Base-by-base conservation (phyloP, 2,797 vertebrate genomes). In the Protosalanx chinensis region DNA sequence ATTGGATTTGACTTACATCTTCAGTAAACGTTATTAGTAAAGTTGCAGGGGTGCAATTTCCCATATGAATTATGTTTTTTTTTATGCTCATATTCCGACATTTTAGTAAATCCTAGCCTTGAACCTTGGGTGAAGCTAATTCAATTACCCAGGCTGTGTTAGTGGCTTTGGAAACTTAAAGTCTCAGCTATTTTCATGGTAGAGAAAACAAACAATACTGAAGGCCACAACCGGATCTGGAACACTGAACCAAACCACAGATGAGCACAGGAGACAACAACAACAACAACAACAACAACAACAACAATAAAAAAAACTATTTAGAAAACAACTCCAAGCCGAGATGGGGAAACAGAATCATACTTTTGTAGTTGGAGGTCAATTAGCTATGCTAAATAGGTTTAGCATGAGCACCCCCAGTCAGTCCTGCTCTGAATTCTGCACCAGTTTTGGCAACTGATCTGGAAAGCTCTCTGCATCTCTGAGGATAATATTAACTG, bases 381-480 rank as follows among this genome's bases (percentile, higher is more conserved):
- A 88, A 88, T 88, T 90, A 88, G 76, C 70, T 84, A 87, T 78
- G 82, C 74, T 81, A 88, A 91, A 84, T 37, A 88, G 86, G 73
- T 76, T 68, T 81, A 78, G 79, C 82, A 84, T 75, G 68, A 81
- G 74, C 59, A 80, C 80, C 78, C 71, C 56, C 37, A 7, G 8
- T 12, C 51, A 37, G 79, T 72, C 67, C 87, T 86, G 77, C 86
- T 90, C 86, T 88, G 81, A 90, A 90, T 91, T 89, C 90, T 41
- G 67, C 64, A 10, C 75, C 82, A 71, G 69, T 77, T 76, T 72
- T 18, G 0, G 18, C n/a, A 56, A 4, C 83, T 85, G 82, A 88
- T 86, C 79, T 82, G 76, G 2, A 81, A 82, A 82, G 86, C 86
- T 86, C 78, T 67, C 72, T 78, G 81, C 84, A 67, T 73, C 53